Evolutionary conservation across 2,888 invertebrate genomes (phyloP), one percentile per base, ranked within the genome.

Genomic region (Athalia circularis): DNA sequence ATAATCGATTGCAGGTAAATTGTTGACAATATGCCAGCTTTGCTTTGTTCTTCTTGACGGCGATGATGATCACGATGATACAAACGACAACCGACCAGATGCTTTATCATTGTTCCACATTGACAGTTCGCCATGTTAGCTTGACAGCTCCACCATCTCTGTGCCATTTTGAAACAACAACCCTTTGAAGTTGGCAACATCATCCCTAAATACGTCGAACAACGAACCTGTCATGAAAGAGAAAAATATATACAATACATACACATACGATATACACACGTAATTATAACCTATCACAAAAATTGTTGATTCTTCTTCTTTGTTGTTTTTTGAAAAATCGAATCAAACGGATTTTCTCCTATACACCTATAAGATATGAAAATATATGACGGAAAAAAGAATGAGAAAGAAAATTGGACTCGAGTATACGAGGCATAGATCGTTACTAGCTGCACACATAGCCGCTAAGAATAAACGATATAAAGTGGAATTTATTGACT

Each of bases 401-500:
- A 29, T 29, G 29, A 29, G 29, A 29, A 29, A 29, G 29, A 29
- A 29, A 29, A 29, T 29, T 29, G 29, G 2, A 29, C 29, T 29
- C 1, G 29, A 29, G 29, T 29, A 29, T 29, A 29, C 29, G 29
- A 29, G 29, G 29, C 29, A 54, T 11, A 54, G 54, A n/a, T 54
- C 54, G 4, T 52, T 4, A n/a, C 6, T 54, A n/a, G 11, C n/a
- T n/a, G 7, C n/a, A 7, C 7, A 54, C 7, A 11, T n/a, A 54
- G 54, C 6, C n/a, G 59, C 72, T 72, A 72, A 72, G 72, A 72
- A 72, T 72, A 72, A 11, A 72, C 68, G 72, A 59, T 59, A 29
- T 29, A 72, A 72, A 59, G 72, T 72, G 59, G 72, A 72, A 72
- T n/a, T 72, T 72, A 72, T 72, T 57, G 72, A 72, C 72, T 72